Base-by-base conservation (phyloP, 2,888 invertebrate species). In the Endotricha flammealis region DNA sequence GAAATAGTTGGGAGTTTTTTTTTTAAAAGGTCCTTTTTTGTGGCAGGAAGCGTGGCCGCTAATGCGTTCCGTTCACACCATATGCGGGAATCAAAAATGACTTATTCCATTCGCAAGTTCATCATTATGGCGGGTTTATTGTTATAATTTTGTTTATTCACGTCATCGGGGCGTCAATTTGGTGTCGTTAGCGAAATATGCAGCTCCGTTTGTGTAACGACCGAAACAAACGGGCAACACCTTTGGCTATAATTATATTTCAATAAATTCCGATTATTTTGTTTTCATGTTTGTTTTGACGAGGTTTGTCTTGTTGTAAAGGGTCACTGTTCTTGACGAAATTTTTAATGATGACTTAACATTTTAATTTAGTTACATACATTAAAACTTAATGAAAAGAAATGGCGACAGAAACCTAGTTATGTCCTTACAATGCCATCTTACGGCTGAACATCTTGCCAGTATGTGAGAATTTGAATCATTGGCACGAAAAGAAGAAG, bases 41-140 rank as follows among this genome's bases (percentile, higher is more conserved):
- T 57, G 56, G 55, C 70, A 69, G 75, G 77, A 76, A 74, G 62
- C 61, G 55, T 41, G 46, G 48, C 49, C 53, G 60, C 69, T 74
- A 76, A 76, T 74, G 71, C 61, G 66, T 50, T 50, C 59, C 61
- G 66, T 73, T 76, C 72, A 68, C 78, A 67, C 78, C 79, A 80
- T 79, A 55, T 74, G 78, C 51, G 64, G 49, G 67, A 66, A 64
- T 64, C 65, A 55, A 59, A 65, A 71, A 72, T 67, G 67, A 70
- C 66, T 57, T 46, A 52, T 48, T 53, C 46, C 37, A 40, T 47
- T 46, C 40, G 41, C 45, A 39, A 42, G 41, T 50, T 55, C 53
- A 55, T 68, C 64, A 65, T 67, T 57, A 58, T 39, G 54, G 44
- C 44, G 39, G 41, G 55, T 54, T 62, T 65, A 66, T 66, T 69